Conservation (phyloP, 1,140 invertebrate genomes). For the Vanessa atalanta region DNA sequence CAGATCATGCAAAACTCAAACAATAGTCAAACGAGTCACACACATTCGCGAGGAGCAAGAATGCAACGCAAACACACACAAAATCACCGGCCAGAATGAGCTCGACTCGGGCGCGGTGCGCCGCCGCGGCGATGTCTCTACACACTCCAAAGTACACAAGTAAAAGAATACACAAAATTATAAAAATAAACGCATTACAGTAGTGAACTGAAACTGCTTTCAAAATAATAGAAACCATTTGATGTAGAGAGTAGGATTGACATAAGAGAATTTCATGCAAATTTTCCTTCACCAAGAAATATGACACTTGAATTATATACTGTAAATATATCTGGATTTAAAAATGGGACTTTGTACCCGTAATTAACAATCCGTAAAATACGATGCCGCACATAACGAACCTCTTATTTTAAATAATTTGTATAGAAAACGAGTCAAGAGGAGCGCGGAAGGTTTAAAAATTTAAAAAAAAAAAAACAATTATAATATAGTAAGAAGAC, state of each 20-base stretch:
- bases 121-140: constrained; percentile 55
- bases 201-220: constrained; percentile 7
- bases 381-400: no score
- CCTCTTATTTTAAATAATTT: no score
- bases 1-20: constrained; percentile 60
- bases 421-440: no score
- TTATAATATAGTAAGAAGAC: no score
- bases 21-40: constrained; percentile 64
- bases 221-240: not conserved
- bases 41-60: constrained; percentile 59
- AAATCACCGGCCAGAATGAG: constrained; percentile 77
- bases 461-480: no score
- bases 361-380: no score
- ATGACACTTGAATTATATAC: no score
- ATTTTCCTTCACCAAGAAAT: no score
- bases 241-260: not conserved
- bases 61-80: constrained; percentile 75
- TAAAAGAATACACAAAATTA: constrained; percentile 53
- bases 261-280: not conserved
- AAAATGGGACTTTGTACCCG: no score
- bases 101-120: constrained; percentile 48
- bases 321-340: no score
- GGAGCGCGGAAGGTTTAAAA: no score
- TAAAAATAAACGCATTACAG: constrained; percentile 3
- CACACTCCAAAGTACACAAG: constrained; percentile 65